Conservation (phyloP, 2,888 invertebrate species). For the Calameuta idolon region DNA sequence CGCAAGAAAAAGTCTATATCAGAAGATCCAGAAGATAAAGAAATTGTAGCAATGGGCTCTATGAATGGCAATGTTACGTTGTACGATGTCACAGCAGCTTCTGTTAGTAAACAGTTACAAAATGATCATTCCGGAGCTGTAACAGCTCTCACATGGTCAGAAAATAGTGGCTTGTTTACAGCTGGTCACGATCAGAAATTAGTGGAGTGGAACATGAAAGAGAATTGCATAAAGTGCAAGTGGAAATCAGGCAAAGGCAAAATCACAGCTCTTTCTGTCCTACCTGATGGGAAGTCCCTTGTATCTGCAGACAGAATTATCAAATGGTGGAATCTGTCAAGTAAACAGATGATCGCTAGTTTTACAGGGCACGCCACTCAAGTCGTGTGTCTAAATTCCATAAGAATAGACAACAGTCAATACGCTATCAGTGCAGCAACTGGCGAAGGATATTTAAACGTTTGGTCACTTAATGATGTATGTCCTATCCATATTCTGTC, state of each 20-base stretch:
- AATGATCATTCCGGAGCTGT: slow-evolving; percentile 69
- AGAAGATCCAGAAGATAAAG: slow-evolving; percentile 57
- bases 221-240: slow-evolving; percentile 68
- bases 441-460: slow-evolving; percentile 67
- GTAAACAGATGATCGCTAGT: slow-evolving; percentile 72
- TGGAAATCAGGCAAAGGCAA: slow-evolving; percentile 76
- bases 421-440: slow-evolving; percentile 69
- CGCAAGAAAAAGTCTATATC: slow-evolving; percentile 66
- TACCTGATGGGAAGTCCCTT: slow-evolving; percentile 55
- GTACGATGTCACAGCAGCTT: slow-evolving; percentile 71
- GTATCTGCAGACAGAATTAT: slow-evolving; percentile 66
- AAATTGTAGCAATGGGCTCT: slow-evolving; percentile 80
- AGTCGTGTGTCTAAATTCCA: slow-evolving; percentile 68
- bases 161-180: slow-evolving; percentile 69
- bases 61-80: slow-evolving; percentile 78
- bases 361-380: slow-evolving; percentile 76
- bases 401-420: slow-evolving; percentile 49
- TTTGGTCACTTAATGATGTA: slow-evolving; percentile 68
- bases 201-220: slow-evolving; percentile 68
- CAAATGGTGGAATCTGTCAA: slow-evolving; percentile 75
- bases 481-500: slow-evolving; percentile 11
- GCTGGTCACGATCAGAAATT: slow-evolving; percentile 73
- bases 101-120: slow-evolving; percentile 60
- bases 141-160: slow-evolving; percentile 70
- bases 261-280: slow-evolving; percentile 66